Evolutionary conservation across 2,888 invertebrate genomes (phyloP).

Genomic region (Phyto melanocephala): DNA sequence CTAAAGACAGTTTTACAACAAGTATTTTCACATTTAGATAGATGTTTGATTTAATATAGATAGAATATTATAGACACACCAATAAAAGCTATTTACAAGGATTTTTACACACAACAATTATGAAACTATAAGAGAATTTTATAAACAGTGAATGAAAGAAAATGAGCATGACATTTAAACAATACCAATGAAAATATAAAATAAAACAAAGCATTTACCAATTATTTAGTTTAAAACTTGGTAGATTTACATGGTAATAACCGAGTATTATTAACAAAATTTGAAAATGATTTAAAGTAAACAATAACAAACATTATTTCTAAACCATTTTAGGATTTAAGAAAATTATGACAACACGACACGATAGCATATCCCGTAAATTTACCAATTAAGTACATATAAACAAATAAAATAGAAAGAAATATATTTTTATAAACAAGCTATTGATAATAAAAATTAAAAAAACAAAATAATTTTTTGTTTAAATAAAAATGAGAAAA

Average conservation of each 20-base stretch:
- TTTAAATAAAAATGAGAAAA: not conserved
- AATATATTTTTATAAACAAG: not conserved
- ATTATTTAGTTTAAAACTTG: too few species aligned
- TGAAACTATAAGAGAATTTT: not conserved
- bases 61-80: too few species aligned
- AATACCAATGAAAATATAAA: not conserved
- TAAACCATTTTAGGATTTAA: too few species aligned
- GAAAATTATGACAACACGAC: too few species aligned
- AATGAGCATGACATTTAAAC: constrained; percentile 22
- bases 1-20: too few species aligned
- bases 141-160: not conserved
- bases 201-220: constrained; percentile 25
- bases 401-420: not conserved
- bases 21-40: too few species aligned
- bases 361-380: too few species aligned
- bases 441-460: not conserved
- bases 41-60: too few species aligned
- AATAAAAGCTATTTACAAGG: constrained; percentile 40
- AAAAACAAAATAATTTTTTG: not conserved
- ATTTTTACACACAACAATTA: not conserved
- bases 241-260: too few species aligned
- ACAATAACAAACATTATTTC: too few species aligned
- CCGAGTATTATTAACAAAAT: too few species aligned
- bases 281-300: too few species aligned
- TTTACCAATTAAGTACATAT: not conserved